These are phyloP conservation scores for Chromis chromis DNA, from an alignment of 2,797 vertebrate species.

Conservation along the genomic window DNA sequence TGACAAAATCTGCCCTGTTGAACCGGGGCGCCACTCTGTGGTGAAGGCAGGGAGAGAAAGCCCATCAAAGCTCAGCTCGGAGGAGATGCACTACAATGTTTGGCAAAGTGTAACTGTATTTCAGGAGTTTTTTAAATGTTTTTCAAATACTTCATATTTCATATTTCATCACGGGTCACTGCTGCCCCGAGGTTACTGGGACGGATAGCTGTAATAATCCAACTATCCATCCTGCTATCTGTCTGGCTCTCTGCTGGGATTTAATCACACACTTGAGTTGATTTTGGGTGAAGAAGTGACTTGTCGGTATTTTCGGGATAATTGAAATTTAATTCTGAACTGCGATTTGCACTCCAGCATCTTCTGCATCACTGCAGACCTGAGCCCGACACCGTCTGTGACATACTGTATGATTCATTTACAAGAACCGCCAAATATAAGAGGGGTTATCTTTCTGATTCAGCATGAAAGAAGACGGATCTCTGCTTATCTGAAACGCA, in stretches of 20 bases:
- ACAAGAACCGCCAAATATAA: constrained; percentile 47
- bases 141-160: constrained; percentile 2
- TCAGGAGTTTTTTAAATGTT: too few species aligned
- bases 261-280: constrained; percentile 35
- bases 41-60: constrained; percentile 33
- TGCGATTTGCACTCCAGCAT: constrained; percentile 39
- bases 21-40: constrained; percentile 96
- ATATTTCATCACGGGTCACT: constrained; percentile 27
- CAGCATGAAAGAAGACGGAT: constrained; percentile 63
- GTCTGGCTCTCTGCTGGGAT: constrained; percentile 6
- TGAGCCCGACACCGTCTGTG: constrained; percentile 40
- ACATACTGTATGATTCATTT: constrained; percentile 54
- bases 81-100: neutral
- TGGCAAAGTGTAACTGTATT: neutral
- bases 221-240: constrained; percentile 3
- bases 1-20: constrained; percentile 96
- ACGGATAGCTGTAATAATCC: constrained; percentile 18
- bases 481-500: constrained; percentile 75
- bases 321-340: constrained; percentile 53
- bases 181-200: constrained; percentile 7
- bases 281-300: constrained; percentile 35
- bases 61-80: neutral
- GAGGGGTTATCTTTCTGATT: constrained; percentile 61
- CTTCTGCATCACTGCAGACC: constrained; percentile 44
- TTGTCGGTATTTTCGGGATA: constrained; percentile 41